A percentile compares a stretch with the other conserved stretches of the same genome.
Conservation (phyloP, 2,888 invertebrate species). For the Marasmarcha lunaedactyla region DNA sequence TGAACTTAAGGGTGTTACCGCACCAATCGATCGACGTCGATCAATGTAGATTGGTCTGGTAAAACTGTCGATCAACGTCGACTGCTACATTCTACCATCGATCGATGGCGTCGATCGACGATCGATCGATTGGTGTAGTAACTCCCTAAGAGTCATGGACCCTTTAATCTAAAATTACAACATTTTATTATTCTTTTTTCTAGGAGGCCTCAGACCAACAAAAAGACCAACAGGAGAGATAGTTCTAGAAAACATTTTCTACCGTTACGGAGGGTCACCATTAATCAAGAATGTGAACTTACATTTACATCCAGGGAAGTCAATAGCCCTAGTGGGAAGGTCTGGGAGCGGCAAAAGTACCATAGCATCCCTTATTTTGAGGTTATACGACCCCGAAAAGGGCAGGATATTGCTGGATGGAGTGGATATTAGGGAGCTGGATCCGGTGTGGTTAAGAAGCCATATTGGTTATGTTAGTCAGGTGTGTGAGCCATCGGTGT, state of each 20-base stretch:
- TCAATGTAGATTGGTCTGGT: too few species aligned
- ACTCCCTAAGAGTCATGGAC: too few species aligned
- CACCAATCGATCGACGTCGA: too few species aligned
- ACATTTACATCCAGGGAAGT: conserved; percentile 74
- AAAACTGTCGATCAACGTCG: too few species aligned
- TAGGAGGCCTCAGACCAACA: conserved; percentile 73
- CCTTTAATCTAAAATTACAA: too few species aligned
- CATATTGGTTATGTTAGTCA: conserved; percentile 93
- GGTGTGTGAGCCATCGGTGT: too few species aligned
- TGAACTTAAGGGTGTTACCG: too few species aligned
- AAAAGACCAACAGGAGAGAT: conserved; percentile 76
- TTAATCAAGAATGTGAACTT: conserved; percentile 75
- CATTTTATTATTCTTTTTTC: too few species aligned
- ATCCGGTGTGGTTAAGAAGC: conserved; percentile 86
- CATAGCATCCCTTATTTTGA: conserved; percentile 82
- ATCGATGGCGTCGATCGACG: too few species aligned
- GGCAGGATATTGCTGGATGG: conserved; percentile 84
- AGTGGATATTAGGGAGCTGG: conserved; percentile 77
- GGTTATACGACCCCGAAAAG: conserved; percentile 85
- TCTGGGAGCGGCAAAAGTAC: conserved; percentile 98
- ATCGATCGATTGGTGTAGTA: too few species aligned
- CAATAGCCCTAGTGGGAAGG: conserved; percentile 86
- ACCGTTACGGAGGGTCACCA: conserved; percentile 75
- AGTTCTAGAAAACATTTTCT: conserved; percentile 78
- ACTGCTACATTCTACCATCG: too few species aligned